Evolutionary conservation across 1,140 invertebrate genomes (phyloP), one percentile per base, ranked within the genome.

Genomic region (Drosophila sp.): DNA sequence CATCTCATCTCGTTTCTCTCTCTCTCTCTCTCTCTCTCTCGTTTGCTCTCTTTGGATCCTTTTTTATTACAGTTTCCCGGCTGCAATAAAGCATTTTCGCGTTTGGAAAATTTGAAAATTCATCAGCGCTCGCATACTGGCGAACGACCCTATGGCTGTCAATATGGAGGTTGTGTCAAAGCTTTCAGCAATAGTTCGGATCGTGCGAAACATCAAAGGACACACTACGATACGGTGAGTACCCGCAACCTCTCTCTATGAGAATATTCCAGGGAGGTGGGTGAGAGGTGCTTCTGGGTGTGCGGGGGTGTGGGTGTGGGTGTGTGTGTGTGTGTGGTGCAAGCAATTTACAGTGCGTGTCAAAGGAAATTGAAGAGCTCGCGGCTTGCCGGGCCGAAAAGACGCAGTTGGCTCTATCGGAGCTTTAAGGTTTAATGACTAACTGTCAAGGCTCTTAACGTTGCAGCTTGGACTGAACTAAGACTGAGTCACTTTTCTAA

Each of bases 151-250:
- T 98, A 98, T 91, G 94, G 96, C 71, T 97, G 97, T 82, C 96
- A 97, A 70, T 97, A 97, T 82, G 93, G 94, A 5, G 95, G 95
- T 32, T 99, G 98, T 90, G 93, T 94, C 11, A 99, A 99, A 92
- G 97, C 98, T 10, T 99, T 99, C 93, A 98, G 97, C 80, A 99
- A 99, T 93, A 98, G 98, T 69, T 98, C 98, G 1, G 98, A 99
- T 92, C 93, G 98, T 60, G 98, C 98, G 1, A 99, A 99, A 93
- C 98, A 99, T 93, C 98, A 99, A 92, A 93, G 98, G 75, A 99
- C 98, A 3, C 98, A 99, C 93, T 96, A 97, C 81, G 98, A 99
- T 91, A 97, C 97, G 91, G 98, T 99, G 94, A 95, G 94, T 93
- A 75, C 54, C 61, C 38, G 56, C 55, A 56, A n/a, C 32, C 33